Evolutionary conservation across 2,888 invertebrate species (phyloP).

Genomic region (Cecidostiba fungosa): DNA sequence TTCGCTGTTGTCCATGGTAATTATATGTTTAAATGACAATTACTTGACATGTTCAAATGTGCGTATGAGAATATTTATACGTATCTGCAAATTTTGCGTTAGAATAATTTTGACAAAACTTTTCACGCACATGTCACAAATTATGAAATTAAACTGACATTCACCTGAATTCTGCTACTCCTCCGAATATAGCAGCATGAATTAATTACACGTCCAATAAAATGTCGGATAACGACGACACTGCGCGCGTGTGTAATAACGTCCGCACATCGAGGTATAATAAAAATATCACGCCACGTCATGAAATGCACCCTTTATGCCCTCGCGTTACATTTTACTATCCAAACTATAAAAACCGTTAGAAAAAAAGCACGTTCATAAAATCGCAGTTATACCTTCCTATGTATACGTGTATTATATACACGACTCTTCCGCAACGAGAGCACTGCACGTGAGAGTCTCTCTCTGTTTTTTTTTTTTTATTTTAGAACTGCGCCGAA

Average conservation of each 20-base stretch:
- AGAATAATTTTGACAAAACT: too few relatives aligned
- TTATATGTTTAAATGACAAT: too few relatives aligned
- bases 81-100: too few relatives aligned
- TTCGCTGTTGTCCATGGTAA: too few relatives aligned
- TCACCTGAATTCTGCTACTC: too few relatives aligned
- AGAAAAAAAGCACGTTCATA: not conserved
- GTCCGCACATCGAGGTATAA: not conserved
- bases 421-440: not conserved
- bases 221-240: not conserved
- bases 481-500: conserved; percentile 10
- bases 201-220: not conserved
- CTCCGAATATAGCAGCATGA: not conserved
- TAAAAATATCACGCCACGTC: not conserved
- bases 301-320: not conserved
- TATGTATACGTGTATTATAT: not conserved
- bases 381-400: not conserved
- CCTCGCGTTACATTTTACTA: not conserved
- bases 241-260: not conserved
- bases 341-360: not conserved
- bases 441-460: conserved; percentile 2
- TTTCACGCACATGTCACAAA: too few relatives aligned
- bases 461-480: not conserved
- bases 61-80: too few relatives aligned
- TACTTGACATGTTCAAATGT: too few relatives aligned
- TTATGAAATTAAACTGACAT: too few relatives aligned